Evolutionary conservation across 2,888 invertebrate genomes (phyloP).

Genomic region (Tipula lateralis): DNA sequence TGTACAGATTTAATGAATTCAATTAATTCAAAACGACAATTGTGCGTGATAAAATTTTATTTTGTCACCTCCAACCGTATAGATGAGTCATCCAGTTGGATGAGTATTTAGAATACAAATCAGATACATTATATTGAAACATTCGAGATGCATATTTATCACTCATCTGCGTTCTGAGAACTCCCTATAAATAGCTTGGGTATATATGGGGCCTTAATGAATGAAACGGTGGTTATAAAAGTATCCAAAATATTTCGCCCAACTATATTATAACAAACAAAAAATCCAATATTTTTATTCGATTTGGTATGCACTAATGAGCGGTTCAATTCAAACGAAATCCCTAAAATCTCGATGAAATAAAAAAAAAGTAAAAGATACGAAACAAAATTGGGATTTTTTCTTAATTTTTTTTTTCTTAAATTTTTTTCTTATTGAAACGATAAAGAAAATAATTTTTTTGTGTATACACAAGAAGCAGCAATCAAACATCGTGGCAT

Average conservation of each 20-base stretch:
- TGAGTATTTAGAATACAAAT: neutral
- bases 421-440: neutral
- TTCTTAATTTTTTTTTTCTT: neutral
- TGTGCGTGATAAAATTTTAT: neutral
- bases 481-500: neutral
- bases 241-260: neutral
- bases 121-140: neutral
- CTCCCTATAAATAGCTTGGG: neutral
- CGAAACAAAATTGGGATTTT: neutral
- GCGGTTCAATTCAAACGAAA: conserved; percentile 15
- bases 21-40: neutral
- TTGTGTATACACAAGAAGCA: neutral
- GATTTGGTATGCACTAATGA: conserved; percentile 24
- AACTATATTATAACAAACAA: neutral
- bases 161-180: neutral
- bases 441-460: neutral
- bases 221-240: neutral
- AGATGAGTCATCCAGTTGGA: neutral
- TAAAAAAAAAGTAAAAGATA: neutral
- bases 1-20: neutral
- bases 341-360: conserved; percentile 3
- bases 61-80: neutral
- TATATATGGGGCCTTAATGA: neutral
- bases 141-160: neutral
- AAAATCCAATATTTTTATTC: conserved; percentile 14